These are phyloP conservation scores for Apistogramma diplotaenia DNA, from an alignment of 2,113 vertebrate genomes.

Conservation along the genomic window DNA sequence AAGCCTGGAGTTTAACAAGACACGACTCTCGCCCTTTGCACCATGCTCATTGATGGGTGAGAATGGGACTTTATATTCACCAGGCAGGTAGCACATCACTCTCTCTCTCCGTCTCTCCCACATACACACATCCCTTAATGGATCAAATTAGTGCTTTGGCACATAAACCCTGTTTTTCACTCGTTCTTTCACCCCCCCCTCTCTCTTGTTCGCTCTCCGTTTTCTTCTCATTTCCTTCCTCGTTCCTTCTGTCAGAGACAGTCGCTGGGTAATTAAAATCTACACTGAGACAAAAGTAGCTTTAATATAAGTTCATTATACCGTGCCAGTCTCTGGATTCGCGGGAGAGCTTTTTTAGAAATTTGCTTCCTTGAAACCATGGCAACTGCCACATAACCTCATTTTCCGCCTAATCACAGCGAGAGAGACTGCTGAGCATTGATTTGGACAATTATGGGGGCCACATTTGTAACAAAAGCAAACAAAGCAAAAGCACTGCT, in stretches of 20 bases:
- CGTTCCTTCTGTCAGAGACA: slow-evolving; percentile 32
- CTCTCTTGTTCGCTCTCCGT: slow-evolving; percentile 7
- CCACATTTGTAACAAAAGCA: slow-evolving; percentile 65
- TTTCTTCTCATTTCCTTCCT: slow-evolving; percentile 19
- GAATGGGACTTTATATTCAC: slow-evolving; percentile 62
- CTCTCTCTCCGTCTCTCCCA: not conserved
- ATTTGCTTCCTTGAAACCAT: slow-evolving; percentile 63
- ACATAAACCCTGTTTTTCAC: slow-evolving; percentile 60
- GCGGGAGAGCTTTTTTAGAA: slow-evolving; percentile 46
- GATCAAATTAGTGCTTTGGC: slow-evolving; percentile 72
- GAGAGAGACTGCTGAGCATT: slow-evolving; percentile 57
- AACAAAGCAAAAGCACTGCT: slow-evolving; percentile 43
- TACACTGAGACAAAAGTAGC: slow-evolving; percentile 58
- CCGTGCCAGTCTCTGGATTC: slow-evolving; percentile 34
- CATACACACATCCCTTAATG: slow-evolving; percentile 63
- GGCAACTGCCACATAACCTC: slow-evolving; percentile 61
- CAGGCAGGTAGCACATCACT: slow-evolving; percentile 50
- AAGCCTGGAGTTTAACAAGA: slow-evolving; percentile 51
- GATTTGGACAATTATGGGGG: slow-evolving; percentile 72
- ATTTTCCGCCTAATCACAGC: slow-evolving; percentile 66
- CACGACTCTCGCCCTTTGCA: slow-evolving; percentile 42
- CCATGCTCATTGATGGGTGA: slow-evolving; percentile 48
- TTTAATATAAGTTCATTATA: slow-evolving; percentile 75
- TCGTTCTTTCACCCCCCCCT: slow-evolving; percentile 15
- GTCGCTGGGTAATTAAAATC: slow-evolving; percentile 65